A percentile compares a stretch with the other conserved stretches of the same genome.
These are phyloP conservation scores for Aquatica leii DNA, from an alignment of 2,888 invertebrate genomes.

Conservation along the genomic window DNA sequence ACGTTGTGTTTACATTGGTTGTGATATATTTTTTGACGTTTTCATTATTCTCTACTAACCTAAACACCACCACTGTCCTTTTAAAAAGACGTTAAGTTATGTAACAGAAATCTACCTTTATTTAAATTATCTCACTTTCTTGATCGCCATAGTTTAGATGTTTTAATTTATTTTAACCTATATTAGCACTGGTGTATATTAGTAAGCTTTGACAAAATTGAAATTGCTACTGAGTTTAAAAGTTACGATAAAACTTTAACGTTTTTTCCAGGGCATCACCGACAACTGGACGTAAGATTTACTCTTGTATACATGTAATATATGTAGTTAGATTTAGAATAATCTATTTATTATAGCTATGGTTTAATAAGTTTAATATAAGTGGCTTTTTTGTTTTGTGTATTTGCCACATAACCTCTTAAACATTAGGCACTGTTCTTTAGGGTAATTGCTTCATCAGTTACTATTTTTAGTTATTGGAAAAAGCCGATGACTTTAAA, in stretches of 20 bases:
- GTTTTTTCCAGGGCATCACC: too few relatives aligned
- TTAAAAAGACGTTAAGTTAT: conserved; percentile 1
- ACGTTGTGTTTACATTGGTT: too few relatives aligned
- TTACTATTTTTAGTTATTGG: not conserved
- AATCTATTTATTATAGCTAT: not conserved
- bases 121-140: too few relatives aligned
- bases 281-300: too few relatives aligned
- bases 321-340: not conserved
- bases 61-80: not conserved
- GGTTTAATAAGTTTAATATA: not conserved
- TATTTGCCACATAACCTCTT: not conserved
- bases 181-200: not conserved
- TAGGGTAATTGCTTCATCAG: not conserved
- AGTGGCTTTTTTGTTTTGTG: not conserved
- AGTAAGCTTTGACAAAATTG: too few relatives aligned
- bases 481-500: not conserved
- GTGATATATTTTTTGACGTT: too few relatives aligned
- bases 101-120: not conserved
- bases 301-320: too few relatives aligned
- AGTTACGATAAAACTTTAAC: too few relatives aligned
- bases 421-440: not conserved
- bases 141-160: too few relatives aligned
- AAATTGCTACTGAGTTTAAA: too few relatives aligned
- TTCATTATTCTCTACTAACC: too few relatives aligned
- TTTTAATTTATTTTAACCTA: not conserved